phyloP scores from a whole-genome alignment of 2,113 vertebrate species.

The Microtus richardsoni region DNA sequence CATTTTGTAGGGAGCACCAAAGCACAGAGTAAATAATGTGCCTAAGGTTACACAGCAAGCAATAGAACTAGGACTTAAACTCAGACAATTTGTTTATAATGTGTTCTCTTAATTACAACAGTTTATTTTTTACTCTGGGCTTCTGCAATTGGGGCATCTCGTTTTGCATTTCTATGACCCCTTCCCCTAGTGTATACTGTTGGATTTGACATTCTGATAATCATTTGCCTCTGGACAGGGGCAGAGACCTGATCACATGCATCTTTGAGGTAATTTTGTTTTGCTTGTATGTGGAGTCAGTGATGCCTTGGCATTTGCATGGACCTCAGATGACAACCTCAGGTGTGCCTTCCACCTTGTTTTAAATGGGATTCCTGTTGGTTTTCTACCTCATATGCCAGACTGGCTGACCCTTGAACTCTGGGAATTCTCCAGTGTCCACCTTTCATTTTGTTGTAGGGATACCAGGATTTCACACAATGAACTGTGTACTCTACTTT shows the following conservation, averaged over 20 bases:
- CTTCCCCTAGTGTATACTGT: neutral
- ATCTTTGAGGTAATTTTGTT: neutral
- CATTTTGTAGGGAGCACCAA: constrained; percentile 1
- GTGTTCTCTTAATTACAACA: neutral
- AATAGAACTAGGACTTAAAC: constrained; percentile 21
- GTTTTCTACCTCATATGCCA: neutral
- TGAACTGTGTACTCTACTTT: neutral
- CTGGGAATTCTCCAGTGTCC: neutral
- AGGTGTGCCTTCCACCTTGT: neutral
- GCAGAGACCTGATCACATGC: neutral
- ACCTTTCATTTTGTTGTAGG: neutral
- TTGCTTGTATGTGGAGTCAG: neutral
- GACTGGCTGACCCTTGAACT: neutral
- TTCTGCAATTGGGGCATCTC: neutral
- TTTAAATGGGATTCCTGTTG: neutral
- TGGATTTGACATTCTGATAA: constrained; percentile 22
- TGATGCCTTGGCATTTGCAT: neutral
- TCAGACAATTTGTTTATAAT: neutral
- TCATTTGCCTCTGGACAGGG: neutral
- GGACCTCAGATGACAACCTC: neutral
- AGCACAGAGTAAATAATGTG: neutral
- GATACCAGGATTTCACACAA: neutral
- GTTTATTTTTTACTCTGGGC: constrained; percentile 38
- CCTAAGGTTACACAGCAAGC: neutral
- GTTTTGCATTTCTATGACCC: constrained; percentile 23